Base-by-base conservation (phyloP, 2,113 vertebrate genomes). In the Dipodomys ordii region DNA sequence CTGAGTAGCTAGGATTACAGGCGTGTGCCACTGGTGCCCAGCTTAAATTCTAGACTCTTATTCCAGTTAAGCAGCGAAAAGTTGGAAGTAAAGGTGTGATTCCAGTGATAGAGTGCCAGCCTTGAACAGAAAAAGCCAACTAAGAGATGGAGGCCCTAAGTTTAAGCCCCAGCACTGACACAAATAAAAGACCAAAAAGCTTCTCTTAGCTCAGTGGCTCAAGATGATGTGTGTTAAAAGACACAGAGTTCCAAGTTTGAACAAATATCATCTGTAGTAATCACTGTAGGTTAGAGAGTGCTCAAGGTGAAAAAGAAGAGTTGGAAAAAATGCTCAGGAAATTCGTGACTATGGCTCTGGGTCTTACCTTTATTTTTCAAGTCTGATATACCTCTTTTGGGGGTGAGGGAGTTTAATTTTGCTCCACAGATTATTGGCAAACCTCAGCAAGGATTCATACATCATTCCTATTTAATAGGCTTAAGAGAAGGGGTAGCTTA, bases 401-500 rank as follows among this genome's bases (percentile, higher is more conserved):
- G 11, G 25, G 7, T 2, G 23, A 35, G 62, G 32, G 72, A 62
- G 60, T 28, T 96, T 93, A 65, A 76, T 96, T 93, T 96, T 93
- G 64, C 90, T 83, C 68, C 20, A 12, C 6, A 60, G 53, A 44
- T 95, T 19, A 44, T 89, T 92, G 77, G 57, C 30, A 82, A 68
- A 85, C 12, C 1, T 71, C 18, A 23, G 2, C 0, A 4, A 80
- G 81, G 86, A 87, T 19, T n/a, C 69, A 85, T 28, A 85, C 19
- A 49, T 86, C 81, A 83, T 83, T 94, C 65, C 68, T 84, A 18
- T 87, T 91, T 80, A 60, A 71, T 71, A 32, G 27, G 49, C 53
- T 5, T 83, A 32, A 92, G 53, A 60, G 49, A 35, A 46, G 28
- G 15, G 32, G 25, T 83, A 71, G 39, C 4, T 39, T 28, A 23